Evolutionary conservation across 2,113 vertebrate species (phyloP).

Genomic region (Ptilonorhynchus violaceus): DNA sequence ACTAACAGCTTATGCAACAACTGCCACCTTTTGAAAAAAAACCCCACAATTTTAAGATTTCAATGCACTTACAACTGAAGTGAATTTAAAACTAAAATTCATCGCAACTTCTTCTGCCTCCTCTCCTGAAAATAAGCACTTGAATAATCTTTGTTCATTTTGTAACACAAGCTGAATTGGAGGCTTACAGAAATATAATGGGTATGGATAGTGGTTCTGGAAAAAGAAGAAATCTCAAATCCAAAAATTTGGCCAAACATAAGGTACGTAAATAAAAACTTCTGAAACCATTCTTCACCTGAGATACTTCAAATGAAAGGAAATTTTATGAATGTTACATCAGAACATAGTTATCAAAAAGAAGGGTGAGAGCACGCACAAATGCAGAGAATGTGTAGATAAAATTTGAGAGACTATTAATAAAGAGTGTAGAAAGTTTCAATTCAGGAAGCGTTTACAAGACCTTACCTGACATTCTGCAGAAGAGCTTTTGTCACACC

Average conservation of each 20-base stretch:
- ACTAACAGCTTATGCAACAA: background rate
- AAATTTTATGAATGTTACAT: background rate
- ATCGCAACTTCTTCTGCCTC: background rate
- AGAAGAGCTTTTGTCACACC: background rate
- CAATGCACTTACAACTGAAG: background rate
- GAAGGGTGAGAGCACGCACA: background rate
- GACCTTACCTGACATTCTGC: background rate
- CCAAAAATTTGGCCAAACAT: background rate
- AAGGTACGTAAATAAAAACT: background rate
- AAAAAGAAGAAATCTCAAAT: background rate
- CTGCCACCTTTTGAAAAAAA: background rate
- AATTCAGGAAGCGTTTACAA: background rate
- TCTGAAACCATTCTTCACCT: background rate
- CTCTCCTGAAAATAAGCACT: background rate
- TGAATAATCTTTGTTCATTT: background rate
- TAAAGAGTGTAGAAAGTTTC: background rate
- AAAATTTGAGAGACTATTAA: background rate
- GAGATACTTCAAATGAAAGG: background rate
- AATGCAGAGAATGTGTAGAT: background rate
- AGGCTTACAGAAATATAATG: background rate
- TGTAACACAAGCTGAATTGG: background rate
- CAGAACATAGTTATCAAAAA: background rate
- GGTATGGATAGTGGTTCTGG: background rate
- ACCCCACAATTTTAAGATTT: background rate
- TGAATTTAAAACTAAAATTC: background rate